phyloP scores from a whole-genome alignment of 1,140 invertebrate genomes.

The Drosophila oshimai region DNA sequence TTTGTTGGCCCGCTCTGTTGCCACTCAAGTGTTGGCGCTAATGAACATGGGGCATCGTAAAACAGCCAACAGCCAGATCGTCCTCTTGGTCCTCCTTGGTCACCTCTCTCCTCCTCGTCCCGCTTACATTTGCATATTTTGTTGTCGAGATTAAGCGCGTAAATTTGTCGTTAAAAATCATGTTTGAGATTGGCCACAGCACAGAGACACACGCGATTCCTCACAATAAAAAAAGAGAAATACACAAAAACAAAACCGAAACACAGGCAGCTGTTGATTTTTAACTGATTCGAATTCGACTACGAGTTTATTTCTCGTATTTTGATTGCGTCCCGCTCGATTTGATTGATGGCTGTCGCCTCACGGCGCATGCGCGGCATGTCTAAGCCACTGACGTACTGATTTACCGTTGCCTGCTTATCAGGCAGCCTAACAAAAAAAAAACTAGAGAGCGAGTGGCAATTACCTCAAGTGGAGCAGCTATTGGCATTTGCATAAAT shows the following conservation, averaged over 20 bases:
- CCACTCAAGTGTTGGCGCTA: conserved; percentile 69
- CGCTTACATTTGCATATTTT: conserved; percentile 74
- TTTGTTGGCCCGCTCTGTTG: conserved; percentile 2
- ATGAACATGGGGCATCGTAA: conserved; percentile 56
- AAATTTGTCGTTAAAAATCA: conserved; percentile 81
- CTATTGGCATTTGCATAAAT: conserved; percentile 77
- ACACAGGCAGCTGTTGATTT: conserved; percentile 58
- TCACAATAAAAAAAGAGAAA: background rate
- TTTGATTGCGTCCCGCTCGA: conserved; percentile 68
- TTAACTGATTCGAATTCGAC: conserved; percentile 51
- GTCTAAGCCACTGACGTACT: conserved; percentile 55
- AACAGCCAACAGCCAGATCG: conserved; percentile 2
- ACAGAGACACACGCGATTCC: conserved; percentile 47
- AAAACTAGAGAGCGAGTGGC: conserved; percentile 49
- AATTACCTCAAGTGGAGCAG: conserved; percentile 77
- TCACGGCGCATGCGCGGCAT: conserved; percentile 71
- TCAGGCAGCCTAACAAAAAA: conserved; percentile 42
- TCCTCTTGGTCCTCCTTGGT: conserved; percentile 12
- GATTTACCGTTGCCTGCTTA: conserved; percentile 70
- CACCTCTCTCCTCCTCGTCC: too few species aligned
- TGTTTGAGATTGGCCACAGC: conserved; percentile 46
- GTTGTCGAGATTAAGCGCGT: conserved; percentile 76
- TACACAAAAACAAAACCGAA: background rate
- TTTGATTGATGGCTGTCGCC: conserved; percentile 80
- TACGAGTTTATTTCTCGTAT: conserved; percentile 25